Base-by-base conservation (phyloP, 2,113 vertebrate genomes). In the Pterophyllum scalare region DNA sequence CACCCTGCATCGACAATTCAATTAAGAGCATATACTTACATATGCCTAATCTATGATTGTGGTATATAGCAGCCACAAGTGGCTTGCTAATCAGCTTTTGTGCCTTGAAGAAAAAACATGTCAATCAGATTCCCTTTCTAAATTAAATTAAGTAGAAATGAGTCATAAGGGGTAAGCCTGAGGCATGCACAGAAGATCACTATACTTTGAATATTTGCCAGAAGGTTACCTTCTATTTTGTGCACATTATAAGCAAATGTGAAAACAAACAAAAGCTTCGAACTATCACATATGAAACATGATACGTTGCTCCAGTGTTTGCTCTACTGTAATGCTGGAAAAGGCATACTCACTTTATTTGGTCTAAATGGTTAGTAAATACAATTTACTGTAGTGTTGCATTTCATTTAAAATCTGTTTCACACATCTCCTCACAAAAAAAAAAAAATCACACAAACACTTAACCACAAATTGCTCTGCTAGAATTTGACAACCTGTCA, bases 81-180 rank as follows among this genome's bases (percentile, higher is more conserved):
- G 78, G 85, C 38, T 82, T 74, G 33, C 70, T 93, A 93, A 94
- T 91, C 78, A 86, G 85, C 67, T 87, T 93, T 91, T 49, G 43
- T 85, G 72, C 87, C 92, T 90, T 76, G 54, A 72, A 91, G 87
- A 87, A 62, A 89, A 22, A 78, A 79, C 64, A 79, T 61, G 92
- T 81, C 91, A 89, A 88, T 94, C 88, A 93, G 24, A 84, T 86
- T 80, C 5, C 49, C 65, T 52, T 52, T 35, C 14, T 57, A 11
- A 82, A 91, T 88, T 83, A 74, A 78, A 87, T 87, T 77, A 74
- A 8, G 15, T 6, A n/a, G 79, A 87, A 43, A 80, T 83, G 49
- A 90, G 56, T 72, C 38, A 28, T 59, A 20, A 62, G 59, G 14
- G 1, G 14, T 12, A 15, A 81, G 79, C 59, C 78, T 78, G 57